A percentile compares a stretch with the other conserved stretches of the same genome.
Evolutionary conservation across 2,797 vertebrate genomes (phyloP).

Genomic region (Poecilia picta): DNA sequence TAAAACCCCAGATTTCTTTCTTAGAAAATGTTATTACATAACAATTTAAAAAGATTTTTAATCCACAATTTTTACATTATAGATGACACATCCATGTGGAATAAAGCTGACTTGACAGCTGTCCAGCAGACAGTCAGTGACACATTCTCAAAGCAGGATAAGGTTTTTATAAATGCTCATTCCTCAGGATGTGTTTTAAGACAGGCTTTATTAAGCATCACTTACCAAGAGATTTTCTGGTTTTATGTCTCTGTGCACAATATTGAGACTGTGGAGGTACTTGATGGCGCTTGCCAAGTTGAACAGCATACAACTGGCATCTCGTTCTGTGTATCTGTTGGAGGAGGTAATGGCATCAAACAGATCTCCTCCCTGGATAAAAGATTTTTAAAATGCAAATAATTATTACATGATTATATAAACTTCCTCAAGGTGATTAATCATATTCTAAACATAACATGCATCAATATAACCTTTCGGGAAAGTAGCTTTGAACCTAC

Average conservation of each 20-base stretch:
- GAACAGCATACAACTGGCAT: slow-evolving; percentile 96
- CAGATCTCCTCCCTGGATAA: slow-evolving; percentile 92
- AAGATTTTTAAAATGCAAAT: slow-evolving; percentile 25
- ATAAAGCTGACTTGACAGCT: not conserved
- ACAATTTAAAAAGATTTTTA: not conserved
- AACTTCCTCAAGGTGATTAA: not conserved
- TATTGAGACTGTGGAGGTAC: slow-evolving; percentile 94
- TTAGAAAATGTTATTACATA: not conserved
- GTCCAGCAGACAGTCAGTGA: not conserved
- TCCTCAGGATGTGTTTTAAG: not conserved
- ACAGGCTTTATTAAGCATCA: slow-evolving; percentile 11
- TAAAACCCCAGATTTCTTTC: not conserved
- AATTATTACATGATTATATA: not conserved
- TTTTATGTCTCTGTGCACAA: slow-evolving; percentile 98
- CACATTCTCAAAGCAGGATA: not conserved
- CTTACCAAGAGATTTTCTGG: slow-evolving; percentile 96
- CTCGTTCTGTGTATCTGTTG: slow-evolving; percentile 95
- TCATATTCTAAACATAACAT: not conserved
- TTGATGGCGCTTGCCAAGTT: slow-evolving; percentile 97
- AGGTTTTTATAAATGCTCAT: not conserved
- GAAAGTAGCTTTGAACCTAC: not conserved
- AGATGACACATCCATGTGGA: not conserved
- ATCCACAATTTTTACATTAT: not conserved
- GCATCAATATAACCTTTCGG: not conserved
- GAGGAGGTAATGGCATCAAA: slow-evolving; percentile 97